Percentiles rank a stretch among this genome's conserved stretches.
Evolutionary conservation across 2,113 vertebrate genomes (phyloP).

Genomic region (Athene cunicularia): DNA sequence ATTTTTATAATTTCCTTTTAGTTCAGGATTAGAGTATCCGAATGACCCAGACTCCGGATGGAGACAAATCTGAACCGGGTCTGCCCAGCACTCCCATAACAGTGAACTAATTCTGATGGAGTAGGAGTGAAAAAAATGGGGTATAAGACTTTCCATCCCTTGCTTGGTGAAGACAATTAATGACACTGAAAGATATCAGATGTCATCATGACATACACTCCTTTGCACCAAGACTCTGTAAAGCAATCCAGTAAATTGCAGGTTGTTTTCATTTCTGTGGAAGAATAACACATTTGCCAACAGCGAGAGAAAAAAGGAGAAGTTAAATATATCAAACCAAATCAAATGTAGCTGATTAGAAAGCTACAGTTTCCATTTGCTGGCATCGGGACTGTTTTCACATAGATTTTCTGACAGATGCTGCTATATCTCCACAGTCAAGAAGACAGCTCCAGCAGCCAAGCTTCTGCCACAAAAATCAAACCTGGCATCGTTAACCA

Average conservation of each 20-base stretch:
- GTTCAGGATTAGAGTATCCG: slow-evolving; percentile 40
- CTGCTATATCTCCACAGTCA: not conserved
- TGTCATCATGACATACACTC: not conserved
- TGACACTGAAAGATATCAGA: slow-evolving; percentile 17
- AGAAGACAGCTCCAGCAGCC: not conserved
- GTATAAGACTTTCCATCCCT: not conserved
- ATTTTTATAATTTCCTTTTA: slow-evolving; percentile 56
- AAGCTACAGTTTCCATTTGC: slow-evolving; percentile 17
- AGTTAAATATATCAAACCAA: slow-evolving; percentile 53
- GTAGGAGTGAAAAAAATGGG: not conserved
- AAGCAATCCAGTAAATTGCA: not conserved
- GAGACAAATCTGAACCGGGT: not conserved
- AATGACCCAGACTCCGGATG: not conserved
- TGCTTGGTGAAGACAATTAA: not conserved
- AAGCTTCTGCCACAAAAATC: not conserved
- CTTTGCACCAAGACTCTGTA: not conserved
- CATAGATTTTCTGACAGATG: slow-evolving; percentile 20
- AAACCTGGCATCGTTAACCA: not conserved
- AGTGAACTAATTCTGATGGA: not conserved
- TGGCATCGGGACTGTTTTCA: not conserved
- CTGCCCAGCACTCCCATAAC: not conserved
- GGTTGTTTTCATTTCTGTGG: slow-evolving; percentile 36
- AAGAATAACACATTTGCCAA: not conserved
- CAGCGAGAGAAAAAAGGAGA: not conserved
- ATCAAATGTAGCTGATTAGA: slow-evolving; percentile 54